A percentile compares a stretch with the other conserved stretches of the same genome.
phyloP scores from a whole-genome alignment of 2,888 invertebrate genomes.

The Toxonevra muliebris region DNA sequence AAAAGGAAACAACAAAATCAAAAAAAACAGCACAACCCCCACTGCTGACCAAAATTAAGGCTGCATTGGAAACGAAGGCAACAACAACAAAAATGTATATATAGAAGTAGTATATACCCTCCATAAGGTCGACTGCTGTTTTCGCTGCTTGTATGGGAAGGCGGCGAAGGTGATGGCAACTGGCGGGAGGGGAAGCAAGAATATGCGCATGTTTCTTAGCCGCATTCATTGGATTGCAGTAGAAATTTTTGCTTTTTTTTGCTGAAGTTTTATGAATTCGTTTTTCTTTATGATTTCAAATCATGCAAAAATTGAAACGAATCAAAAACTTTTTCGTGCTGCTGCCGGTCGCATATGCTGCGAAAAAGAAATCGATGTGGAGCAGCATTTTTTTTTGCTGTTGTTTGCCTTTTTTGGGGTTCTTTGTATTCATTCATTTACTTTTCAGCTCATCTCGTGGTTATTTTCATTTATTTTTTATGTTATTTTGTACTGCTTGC shows the following conservation, averaged over 20 bases:
- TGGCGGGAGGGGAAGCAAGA: no score
- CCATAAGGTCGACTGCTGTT: neutral
- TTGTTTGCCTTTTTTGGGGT: conserved; percentile 3
- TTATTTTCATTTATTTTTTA: no score
- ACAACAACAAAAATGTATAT: neutral
- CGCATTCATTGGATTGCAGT: conserved; percentile 2
- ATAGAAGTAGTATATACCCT: neutral
- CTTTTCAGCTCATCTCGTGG: neutral
- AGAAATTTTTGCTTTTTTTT: conserved; percentile 4
- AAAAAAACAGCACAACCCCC: conserved; percentile 22
- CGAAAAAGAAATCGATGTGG: conserved; percentile 32
- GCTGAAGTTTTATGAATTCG: neutral
- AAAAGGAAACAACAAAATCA: conserved; percentile 11
- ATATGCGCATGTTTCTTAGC: conserved; percentile 24
- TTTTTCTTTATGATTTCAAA: conserved; percentile 24
- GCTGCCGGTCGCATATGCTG: conserved; percentile 10
- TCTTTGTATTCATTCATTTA: neutral
- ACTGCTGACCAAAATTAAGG: conserved; percentile 13
- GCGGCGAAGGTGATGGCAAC: no score
- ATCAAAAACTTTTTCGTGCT: conserved; percentile 22
- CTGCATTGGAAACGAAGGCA: conserved; percentile 11
- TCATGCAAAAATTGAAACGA: conserved; percentile 31
- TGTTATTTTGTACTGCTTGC: neutral
- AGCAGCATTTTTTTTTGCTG: conserved; percentile 6
- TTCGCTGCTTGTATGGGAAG: neutral